Evolutionary conservation across 2,888 invertebrate species (phyloP).

Genomic region (Eristalis intricaria): DNA sequence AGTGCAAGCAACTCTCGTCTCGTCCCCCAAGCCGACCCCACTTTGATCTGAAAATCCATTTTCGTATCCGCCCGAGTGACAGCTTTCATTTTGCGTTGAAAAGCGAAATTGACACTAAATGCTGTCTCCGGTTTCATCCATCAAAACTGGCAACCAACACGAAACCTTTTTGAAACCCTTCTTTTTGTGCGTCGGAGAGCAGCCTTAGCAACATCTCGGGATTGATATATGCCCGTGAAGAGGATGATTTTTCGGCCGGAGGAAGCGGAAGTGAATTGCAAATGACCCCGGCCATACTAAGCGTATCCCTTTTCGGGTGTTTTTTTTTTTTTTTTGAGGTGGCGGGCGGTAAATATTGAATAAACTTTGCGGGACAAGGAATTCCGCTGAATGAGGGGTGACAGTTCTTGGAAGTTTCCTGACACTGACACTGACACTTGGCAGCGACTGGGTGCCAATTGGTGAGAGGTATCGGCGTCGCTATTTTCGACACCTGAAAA

Average conservation of each 20-base stretch:
- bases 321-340: too few species aligned
- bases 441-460: not conserved
- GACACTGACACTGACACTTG: not conserved
- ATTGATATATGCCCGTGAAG: not conserved
- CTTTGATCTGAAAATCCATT: not conserved
- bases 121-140: constrained; percentile 10
- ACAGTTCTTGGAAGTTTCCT: not conserved
- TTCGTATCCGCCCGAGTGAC: not conserved
- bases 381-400: too few species aligned
- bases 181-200: not conserved
- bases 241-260: not conserved
- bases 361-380: not conserved
- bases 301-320: not conserved
- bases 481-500: not conserved
- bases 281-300: not conserved
- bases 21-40: not conserved
- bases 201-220: not conserved
- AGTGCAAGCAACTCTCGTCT: not conserved
- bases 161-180: not conserved
- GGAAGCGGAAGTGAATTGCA: not conserved
- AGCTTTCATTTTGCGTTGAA: constrained; percentile 7
- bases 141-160: not conserved
- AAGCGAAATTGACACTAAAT: constrained; percentile 16
- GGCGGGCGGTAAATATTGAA: not conserved
- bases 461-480: not conserved